A percentile compares a stretch with the other conserved stretches of the same genome.
Evolutionary conservation across 2,797 vertebrate species (phyloP).

Genomic region (Notolabrus celidotus): DNA sequence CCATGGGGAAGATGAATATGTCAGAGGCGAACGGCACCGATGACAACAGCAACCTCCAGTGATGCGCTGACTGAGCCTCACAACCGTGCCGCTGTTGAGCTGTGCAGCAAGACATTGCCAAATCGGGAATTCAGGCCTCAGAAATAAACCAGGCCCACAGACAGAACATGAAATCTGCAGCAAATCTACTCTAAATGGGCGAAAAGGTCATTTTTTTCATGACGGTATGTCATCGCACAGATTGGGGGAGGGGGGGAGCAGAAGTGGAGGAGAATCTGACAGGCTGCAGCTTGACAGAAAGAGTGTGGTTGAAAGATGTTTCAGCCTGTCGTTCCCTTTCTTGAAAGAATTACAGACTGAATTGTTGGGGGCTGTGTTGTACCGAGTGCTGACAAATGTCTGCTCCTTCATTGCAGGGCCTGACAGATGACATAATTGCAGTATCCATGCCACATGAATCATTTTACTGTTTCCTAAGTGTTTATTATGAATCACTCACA

Average conservation of each 20-base stretch:
- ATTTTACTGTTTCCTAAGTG: conserved; percentile 81
- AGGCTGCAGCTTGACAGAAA: conserved; percentile 68
- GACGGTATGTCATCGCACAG: conserved; percentile 74
- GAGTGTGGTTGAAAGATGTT: conserved; percentile 64
- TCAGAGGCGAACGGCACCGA: conserved; percentile 89
- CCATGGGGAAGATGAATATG: conserved; percentile 90
- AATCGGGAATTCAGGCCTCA: conserved; percentile 83
- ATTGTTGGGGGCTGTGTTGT: conserved; percentile 71
- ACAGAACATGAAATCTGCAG: conserved; percentile 83
- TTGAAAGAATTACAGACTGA: conserved; percentile 74
- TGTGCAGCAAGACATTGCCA: conserved; percentile 82
- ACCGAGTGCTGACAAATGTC: conserved; percentile 73
- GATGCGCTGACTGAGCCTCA: conserved; percentile 75
- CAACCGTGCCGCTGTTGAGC: conserved; percentile 67
- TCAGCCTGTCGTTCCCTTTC: conserved; percentile 72
- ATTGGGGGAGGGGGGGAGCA: conserved; percentile 54
- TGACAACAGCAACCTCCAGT: conserved; percentile 90
- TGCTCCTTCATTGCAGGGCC: conserved; percentile 79
- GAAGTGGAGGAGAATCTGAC: conserved; percentile 53
- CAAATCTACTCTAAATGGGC: conserved; percentile 72
- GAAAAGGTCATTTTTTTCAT: conserved; percentile 78
- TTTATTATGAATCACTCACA: conserved; percentile 79
- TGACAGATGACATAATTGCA: conserved; percentile 70
- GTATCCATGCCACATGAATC: conserved; percentile 78
- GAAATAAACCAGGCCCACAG: conserved; percentile 79